Percentiles rank a stretch among this genome's conserved stretches.
These are phyloP conservation scores for Zophobas morio DNA, from an alignment of 1,140 invertebrate genomes.

Conservation along the genomic window DNA sequence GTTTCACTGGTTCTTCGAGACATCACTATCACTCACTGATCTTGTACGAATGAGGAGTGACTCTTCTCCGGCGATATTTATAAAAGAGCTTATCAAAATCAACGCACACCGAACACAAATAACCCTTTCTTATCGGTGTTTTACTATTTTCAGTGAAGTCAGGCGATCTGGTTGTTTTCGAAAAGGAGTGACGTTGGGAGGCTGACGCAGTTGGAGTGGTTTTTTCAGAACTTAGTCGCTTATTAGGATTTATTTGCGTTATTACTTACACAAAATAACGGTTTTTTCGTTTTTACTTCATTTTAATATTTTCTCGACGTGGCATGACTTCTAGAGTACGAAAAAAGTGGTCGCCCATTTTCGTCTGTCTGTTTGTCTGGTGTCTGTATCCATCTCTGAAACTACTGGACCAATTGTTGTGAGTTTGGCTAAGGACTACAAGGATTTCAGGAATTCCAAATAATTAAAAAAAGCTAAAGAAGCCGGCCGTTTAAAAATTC, in stretches of 20 bases:
- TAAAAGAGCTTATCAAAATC: constrained; percentile 27
- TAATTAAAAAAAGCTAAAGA: too few relatives aligned
- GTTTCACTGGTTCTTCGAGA: constrained; percentile 14
- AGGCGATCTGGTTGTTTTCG: constrained; percentile 7
- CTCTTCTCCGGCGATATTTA: constrained; percentile 11
- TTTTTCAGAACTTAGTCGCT: neutral
- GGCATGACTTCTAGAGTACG: too few relatives aligned
- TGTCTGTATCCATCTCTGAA: too few relatives aligned
- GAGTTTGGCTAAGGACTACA: too few relatives aligned
- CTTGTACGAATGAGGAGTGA: neutral
- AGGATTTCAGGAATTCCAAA: too few relatives aligned
- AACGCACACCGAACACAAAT: neutral
- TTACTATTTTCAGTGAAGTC: constrained; percentile 20
- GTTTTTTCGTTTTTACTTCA: too few relatives aligned
- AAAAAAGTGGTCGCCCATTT: too few relatives aligned
- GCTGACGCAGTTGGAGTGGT: neutral
- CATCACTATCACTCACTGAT: constrained; percentile 27
- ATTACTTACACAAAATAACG: too few relatives aligned
- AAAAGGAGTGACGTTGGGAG: neutral
- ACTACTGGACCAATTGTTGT: too few relatives aligned
- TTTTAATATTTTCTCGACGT: too few relatives aligned
- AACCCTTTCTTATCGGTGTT: constrained; percentile 17
- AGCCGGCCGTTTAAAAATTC: too few relatives aligned
- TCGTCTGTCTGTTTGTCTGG: too few relatives aligned
- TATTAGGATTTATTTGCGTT: neutral